A percentile compares a stretch with the other conserved stretches of the same genome.
These are phyloP conservation scores for Pogoniulus pusillus DNA, from an alignment of 2,797 vertebrate genomes.

Conservation along the genomic window DNA sequence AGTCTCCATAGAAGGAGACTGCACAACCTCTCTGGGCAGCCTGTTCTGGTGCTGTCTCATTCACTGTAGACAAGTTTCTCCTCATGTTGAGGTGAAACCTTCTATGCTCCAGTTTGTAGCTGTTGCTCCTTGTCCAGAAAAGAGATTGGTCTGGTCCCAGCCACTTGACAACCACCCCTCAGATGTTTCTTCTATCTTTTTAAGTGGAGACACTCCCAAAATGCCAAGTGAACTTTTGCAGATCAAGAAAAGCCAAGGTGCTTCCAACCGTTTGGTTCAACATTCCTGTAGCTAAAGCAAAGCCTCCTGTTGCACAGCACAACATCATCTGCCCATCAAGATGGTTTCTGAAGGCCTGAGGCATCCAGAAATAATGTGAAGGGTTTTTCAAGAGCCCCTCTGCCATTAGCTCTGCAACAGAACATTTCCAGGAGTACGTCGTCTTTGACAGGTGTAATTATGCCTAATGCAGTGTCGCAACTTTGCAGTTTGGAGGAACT, in stretches of 20 bases:
- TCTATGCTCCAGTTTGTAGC: too few species aligned
- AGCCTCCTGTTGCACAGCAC: background rate
- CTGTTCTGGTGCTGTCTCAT: too few species aligned
- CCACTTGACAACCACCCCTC: too few species aligned
- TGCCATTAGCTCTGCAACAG: constrained; percentile 7
- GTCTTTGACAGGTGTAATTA: constrained; percentile 27
- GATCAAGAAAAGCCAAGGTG: background rate
- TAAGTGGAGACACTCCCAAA: background rate
- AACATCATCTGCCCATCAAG: background rate
- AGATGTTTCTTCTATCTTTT: background rate
- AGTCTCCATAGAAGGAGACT: too few species aligned
- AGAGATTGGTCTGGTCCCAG: too few species aligned
- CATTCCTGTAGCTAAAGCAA: background rate
- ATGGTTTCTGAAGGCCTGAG: background rate
- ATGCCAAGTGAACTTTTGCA: background rate
- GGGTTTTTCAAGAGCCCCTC: background rate
- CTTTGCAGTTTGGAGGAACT: background rate
- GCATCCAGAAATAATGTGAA: constrained; percentile 5
- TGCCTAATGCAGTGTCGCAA: constrained; percentile 20
- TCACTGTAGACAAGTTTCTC: too few species aligned
- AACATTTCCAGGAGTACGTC: background rate
- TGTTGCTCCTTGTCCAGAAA: too few species aligned
- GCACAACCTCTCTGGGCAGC: too few species aligned
- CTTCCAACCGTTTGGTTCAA: background rate
- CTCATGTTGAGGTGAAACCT: too few species aligned